A percentile compares a stretch with the other conserved stretches of the same genome.
phyloP scores from a whole-genome alignment of 1,140 invertebrate species.

The Maniola jurtina region DNA sequence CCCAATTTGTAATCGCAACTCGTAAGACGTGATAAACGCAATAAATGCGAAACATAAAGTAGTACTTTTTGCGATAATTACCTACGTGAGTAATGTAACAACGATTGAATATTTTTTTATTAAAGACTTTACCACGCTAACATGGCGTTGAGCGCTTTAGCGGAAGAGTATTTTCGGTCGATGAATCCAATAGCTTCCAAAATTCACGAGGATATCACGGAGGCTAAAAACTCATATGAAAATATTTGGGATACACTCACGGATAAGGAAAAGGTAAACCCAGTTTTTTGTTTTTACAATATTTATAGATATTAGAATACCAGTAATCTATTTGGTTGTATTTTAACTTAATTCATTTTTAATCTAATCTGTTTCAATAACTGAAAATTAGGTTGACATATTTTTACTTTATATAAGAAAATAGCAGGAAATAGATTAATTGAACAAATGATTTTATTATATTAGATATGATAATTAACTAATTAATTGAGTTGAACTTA shows the following conservation, averaged over 20 bases:
- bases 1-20: conserved; percentile 15
- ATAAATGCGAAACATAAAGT: conserved; percentile 21
- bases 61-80: too few relatives aligned
- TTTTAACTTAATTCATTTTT: neutral
- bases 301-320: neutral
- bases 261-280: conserved; percentile 81
- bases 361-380: neutral
- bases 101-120: conserved; percentile 15
- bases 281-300: neutral
- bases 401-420: neutral
- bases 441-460: too few relatives aligned
- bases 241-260: conserved; percentile 84
- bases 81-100: conserved; percentile 26
- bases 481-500: too few relatives aligned
- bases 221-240: conserved; percentile 84
- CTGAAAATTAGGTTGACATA: neutral
- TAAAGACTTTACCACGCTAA: conserved; percentile 13
- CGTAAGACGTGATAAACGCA: too few relatives aligned
- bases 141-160: conserved; percentile 72
- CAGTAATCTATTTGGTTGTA: neutral
- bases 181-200: conserved; percentile 84
- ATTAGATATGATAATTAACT: neutral
- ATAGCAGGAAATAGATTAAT: too few relatives aligned
- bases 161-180: conserved; percentile 85
- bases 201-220: conserved; percentile 84